Evolutionary conservation across 2,797 vertebrate species (phyloP).

Genomic region (Limnodromus scolopaceus): DNA sequence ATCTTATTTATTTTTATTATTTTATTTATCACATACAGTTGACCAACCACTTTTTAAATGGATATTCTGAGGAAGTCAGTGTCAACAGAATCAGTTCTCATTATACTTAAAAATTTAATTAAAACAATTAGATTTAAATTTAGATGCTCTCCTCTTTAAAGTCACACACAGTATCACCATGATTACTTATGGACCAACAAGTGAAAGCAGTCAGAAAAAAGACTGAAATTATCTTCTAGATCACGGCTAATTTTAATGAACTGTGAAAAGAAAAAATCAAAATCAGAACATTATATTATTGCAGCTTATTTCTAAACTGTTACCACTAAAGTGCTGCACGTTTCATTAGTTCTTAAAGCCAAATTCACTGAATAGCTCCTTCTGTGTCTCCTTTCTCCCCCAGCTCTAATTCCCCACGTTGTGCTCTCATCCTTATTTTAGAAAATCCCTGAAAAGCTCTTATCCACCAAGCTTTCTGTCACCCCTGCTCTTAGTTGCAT

Average conservation of each 20-base stretch:
- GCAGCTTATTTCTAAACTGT: neutral
- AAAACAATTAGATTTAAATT: constrained; percentile 56
- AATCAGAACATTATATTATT: neutral
- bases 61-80: constrained; percentile 45
- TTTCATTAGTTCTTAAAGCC: neutral
- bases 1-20: constrained; percentile 16
- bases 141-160: constrained; percentile 27
- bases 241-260: neutral
- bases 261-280: neutral
- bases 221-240: neutral
- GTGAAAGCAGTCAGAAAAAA: neutral
- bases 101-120: constrained; percentile 49
- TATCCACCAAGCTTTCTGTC: neutral
- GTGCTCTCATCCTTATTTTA: neutral
- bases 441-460: constrained; percentile 1
- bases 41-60: constrained; percentile 6
- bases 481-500: neutral
- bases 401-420: neutral
- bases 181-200: constrained; percentile 1
- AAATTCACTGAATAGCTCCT: neutral
- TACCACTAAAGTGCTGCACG: neutral
- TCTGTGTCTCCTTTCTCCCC: neutral
- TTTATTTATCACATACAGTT: neutral
- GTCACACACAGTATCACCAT: neutral
- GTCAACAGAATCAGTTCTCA: constrained; percentile 29